Evolutionary conservation across 2,113 vertebrate genomes (phyloP), one percentile per base, ranked within the genome.

Genomic region (Varanus komodoensis): DNA sequence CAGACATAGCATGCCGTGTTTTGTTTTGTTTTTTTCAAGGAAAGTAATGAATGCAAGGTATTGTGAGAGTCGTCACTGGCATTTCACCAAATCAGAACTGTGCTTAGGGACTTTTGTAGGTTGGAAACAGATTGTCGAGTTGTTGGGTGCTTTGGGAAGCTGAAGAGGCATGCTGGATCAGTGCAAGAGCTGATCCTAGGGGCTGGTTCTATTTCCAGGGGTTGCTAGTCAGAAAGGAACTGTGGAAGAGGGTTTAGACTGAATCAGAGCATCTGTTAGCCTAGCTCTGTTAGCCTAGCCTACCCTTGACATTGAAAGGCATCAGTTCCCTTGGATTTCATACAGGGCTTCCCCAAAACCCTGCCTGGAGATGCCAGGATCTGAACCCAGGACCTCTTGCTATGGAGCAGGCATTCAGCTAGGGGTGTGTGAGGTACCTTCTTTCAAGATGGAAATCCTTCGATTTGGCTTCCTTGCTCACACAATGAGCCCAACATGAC

Each of bases 31-130:
- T 32, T 32, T 29, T 29, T 15, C 61, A 95, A 95, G 94, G 93
- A 89, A 97, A 92, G 91, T 92, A 95, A 97, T 97, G 97, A 97
- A 97, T 96, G 95, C 92, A 94, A 87, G 95, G 94, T 91, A 96
- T 97, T 97, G 97, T 97, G 96, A 94, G 88, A 90, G 92, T 86
- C 94, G 91, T 19, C 93, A 89, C 87, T 80, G 88, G 90, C 87
- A 94, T 90, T 87, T 67, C 92, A 92, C 94, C 93, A 85, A 73
- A 95, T 87, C 87, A 21, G n/a, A 11, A 0, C 1, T 1, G 67
- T 90, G 61, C 92, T 27, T 8, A 29, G 61, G 19, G 29, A 23
- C 21, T 8, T 32, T 80, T n/a, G 61, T 50, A 34, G n/a, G 77
- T 27, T 87, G 74, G 57, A 71, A 34, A 52, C 17, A 54, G 17